A percentile compares a stretch with the other conserved stretches of the same genome.
Conservation (phyloP, 2,888 invertebrate species). For the Cosmorhoe ocellata region DNA sequence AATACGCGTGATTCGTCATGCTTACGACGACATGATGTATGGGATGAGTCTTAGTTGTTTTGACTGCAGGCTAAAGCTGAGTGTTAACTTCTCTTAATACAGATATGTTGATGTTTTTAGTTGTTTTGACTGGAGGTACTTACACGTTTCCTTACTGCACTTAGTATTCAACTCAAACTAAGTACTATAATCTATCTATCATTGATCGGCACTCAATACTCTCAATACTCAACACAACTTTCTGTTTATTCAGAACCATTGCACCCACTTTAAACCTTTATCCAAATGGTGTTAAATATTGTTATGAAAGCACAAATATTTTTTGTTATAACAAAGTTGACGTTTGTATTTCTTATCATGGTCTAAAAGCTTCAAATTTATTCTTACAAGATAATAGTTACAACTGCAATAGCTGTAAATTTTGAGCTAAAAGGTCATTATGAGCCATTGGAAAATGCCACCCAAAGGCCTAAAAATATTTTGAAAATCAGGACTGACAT, state of each 20-base stretch:
- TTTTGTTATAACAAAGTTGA: not conserved
- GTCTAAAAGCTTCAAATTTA: too few relatives aligned
- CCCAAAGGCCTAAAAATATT: too few relatives aligned
- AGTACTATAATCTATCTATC: not conserved
- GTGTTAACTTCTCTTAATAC: not conserved
- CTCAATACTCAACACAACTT: too few relatives aligned
- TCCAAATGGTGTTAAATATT: not conserved
- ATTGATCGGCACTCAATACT: slow-evolving; percentile 1
- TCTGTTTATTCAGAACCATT: not conserved
- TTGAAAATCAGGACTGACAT: too few relatives aligned
- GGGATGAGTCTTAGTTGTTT: slow-evolving; percentile 6
- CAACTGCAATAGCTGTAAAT: not conserved
- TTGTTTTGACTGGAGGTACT: not conserved
- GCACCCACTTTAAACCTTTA: not conserved
- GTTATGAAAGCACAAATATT: not conserved
- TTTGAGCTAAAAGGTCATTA: too few relatives aligned
- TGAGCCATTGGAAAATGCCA: too few relatives aligned
- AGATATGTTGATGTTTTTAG: slow-evolving; percentile 13
- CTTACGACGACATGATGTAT: slow-evolving; percentile 25
- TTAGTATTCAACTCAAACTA: not conserved
- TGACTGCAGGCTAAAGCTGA: not conserved
- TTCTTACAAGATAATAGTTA: slow-evolving; percentile 2
- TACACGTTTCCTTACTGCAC: not conserved
- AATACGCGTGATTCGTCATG: slow-evolving; percentile 30
- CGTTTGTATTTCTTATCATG: too few relatives aligned